Percentiles rank a stretch among this genome's conserved stretches.
These are phyloP conservation scores for Agonum fuliginosum DNA, from an alignment of 2,888 invertebrate genomes.

Conservation along the genomic window DNA sequence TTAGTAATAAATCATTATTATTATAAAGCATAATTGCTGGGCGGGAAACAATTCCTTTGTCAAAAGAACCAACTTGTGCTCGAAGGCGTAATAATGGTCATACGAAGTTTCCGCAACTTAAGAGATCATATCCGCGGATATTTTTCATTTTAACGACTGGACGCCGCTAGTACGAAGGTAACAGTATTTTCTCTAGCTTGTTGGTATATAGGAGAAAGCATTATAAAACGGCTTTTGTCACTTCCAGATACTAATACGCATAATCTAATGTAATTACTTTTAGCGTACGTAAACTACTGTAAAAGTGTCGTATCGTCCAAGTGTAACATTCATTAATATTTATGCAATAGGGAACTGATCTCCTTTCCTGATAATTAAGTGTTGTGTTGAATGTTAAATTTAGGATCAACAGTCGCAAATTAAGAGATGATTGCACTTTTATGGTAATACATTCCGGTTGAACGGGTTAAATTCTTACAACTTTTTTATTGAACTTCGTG, in stretches of 20 bases:
- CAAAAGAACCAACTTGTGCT: neutral
- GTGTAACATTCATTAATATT: slow-evolving; percentile 12
- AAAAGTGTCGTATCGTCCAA: slow-evolving; percentile 5
- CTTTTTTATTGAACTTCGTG: too few relatives aligned
- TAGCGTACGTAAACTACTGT: neutral
- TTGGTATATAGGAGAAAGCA: slow-evolving; percentile 48
- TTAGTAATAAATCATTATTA: neutral
- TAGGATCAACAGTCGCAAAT: neutral
- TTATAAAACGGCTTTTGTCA: slow-evolving; percentile 17
- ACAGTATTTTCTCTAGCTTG: slow-evolving; percentile 48
- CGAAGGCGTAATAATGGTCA: neutral
- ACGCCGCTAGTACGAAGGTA: too few relatives aligned
- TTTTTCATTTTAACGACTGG: slow-evolving; percentile 29
- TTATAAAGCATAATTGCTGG: neutral
- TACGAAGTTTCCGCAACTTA: neutral
- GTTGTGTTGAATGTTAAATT: neutral
- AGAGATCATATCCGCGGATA: slow-evolving; percentile 9
- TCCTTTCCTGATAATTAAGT: slow-evolving; percentile 1
- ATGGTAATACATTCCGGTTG: neutral
- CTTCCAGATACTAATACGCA: slow-evolving; percentile 14
- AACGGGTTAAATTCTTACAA: neutral
- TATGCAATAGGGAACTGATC: slow-evolving; percentile 49
- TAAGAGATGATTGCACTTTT: neutral
- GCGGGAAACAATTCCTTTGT: neutral
- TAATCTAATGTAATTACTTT: slow-evolving; percentile 19